Base-by-base conservation (phyloP, 2,797 vertebrate species). In the Heterohyrax brucei region DNA sequence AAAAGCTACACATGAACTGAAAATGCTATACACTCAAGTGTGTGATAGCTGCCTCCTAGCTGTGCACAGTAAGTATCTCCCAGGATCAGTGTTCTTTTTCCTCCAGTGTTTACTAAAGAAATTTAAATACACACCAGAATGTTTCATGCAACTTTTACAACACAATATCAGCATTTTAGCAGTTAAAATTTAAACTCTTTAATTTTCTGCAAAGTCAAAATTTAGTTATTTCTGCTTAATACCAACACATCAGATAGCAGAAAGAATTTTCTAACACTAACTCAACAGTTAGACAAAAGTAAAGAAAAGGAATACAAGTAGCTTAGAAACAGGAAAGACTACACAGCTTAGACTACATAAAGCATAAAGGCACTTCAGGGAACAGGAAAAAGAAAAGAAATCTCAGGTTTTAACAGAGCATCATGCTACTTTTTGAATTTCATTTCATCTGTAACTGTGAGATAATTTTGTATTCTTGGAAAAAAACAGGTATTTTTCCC, bases 311-410 rank as follows among this genome's bases (percentile, higher is more conserved):
- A 76, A 24, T 73, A 7, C 72, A 93, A 79, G 70, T 78, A 97
- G n/a, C 83, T 96, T 87, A 96, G 97, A 94, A 96, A 91, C 12
- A 88, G 59, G 21, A 94, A 82, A 93, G 59, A 85, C 76, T 92
- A 39, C 44, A 85, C 19, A 72, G 76, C 84, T 90, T 70, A 94
- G 48, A 97, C 28, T 85, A 96, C 3, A 66, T 18, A 89, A 86
- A 95, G 53, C 48, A 72, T 26, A 91, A 83, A 95, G 64, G 28
- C 44, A 39, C 26, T 62, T 86, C 81, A 93, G 84, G 77, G 93
- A 94, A 94, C 9, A 93, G 30, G 26, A 21, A 84, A 91, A 92
- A 93, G n/a, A 56, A 93, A 73, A 97, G 66, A 89, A 91, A 81
- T 3, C 81, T 89, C 4, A 39, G 39, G 84, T 77, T 90, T 91